Evolutionary conservation across 2,888 invertebrate species (phyloP), one percentile per base, ranked within the genome.

Genomic region (Tiliacea citrago): DNA sequence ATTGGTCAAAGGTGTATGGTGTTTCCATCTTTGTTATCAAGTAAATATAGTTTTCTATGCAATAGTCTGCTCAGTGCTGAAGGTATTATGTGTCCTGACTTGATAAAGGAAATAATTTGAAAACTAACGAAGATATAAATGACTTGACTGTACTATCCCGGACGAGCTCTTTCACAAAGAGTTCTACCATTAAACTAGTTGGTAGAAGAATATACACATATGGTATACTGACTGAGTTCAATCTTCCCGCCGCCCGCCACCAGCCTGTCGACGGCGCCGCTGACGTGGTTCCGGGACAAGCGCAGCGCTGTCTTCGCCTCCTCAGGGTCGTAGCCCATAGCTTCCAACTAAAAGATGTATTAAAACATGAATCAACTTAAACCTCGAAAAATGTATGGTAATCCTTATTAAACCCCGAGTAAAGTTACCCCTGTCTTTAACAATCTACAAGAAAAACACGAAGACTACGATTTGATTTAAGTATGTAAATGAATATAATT

Each of bases 321-420:
- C 24, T 95, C 93, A 0, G 91, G 87, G 9, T 95, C 94, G 89
- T 98, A 98, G 0, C 98, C 98, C 90, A 98, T 97, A 18, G 96
- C 96, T 67, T 96, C 94, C 74, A 97, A 86, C 97, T 97, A 89
- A 1, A 10, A 5, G 2, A 35, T 24, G 39, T 7, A 29, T 63
- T 2, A 7, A 39, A 12, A 12, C 2, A 12, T 70, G 4, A 7
- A 21, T 8, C 18, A 9, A 29, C 9, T 24, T 9, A 29, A 18
- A 35, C 8, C 13, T 57, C 16, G 57, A 2, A 29, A 57, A 29
- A 13, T 24, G 6, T 55, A 24, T 55, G 55, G 13, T n/a, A n/a
- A n/a, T n/a, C n/a, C n/a, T n/a, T n/a, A n/a, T 55, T 7, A 55
- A 24, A 57, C 8, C 16, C n/a, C n/a, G n/a, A n/a, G n/a, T n/a